Conservation (phyloP, 2,888 invertebrate species). For the Neoscelio sp. region DNA sequence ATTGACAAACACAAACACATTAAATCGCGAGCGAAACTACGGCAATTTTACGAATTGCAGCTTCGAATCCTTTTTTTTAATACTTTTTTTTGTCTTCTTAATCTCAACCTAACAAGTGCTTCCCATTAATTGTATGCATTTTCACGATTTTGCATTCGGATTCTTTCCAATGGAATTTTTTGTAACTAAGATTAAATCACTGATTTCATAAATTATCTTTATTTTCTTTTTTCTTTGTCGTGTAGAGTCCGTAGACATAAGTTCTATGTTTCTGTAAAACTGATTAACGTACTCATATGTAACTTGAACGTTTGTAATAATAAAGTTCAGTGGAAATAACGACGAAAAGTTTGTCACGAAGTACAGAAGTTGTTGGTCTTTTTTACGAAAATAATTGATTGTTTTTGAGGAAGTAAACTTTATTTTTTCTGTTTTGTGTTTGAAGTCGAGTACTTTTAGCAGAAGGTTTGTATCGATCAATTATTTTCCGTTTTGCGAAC, state of each 20-base stretch:
- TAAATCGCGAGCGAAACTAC: no score
- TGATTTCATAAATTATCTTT: not conserved
- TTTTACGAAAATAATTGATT: no score
- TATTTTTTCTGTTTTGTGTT: not conserved
- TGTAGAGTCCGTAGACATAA: conserved; percentile 46
- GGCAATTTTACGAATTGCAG: no score
- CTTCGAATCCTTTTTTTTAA: no score
- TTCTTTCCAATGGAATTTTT: conserved; percentile 16
- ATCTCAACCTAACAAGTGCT: conserved; percentile 45
- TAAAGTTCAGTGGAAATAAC: conserved; percentile 35
- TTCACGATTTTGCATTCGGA: conserved; percentile 23
- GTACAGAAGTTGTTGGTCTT: no score
- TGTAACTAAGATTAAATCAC: conserved; percentile 15
- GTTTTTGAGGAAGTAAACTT: not conserved
- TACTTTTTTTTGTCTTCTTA: no score
- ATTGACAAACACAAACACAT: no score
- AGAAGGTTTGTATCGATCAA: conserved; percentile 15
- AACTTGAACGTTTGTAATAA: conserved; percentile 53
- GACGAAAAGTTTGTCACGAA: conserved; percentile 15
- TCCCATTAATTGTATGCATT: conserved; percentile 34
- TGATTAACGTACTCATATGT: conserved; percentile 44
- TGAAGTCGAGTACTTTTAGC: not conserved
- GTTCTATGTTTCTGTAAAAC: conserved; percentile 52
- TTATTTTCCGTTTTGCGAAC: not conserved
- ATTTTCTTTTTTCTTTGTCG: conserved; percentile 37